Base-by-base conservation (phyloP, 2,113 vertebrate species). In the Potamarius usumacintae region DNA sequence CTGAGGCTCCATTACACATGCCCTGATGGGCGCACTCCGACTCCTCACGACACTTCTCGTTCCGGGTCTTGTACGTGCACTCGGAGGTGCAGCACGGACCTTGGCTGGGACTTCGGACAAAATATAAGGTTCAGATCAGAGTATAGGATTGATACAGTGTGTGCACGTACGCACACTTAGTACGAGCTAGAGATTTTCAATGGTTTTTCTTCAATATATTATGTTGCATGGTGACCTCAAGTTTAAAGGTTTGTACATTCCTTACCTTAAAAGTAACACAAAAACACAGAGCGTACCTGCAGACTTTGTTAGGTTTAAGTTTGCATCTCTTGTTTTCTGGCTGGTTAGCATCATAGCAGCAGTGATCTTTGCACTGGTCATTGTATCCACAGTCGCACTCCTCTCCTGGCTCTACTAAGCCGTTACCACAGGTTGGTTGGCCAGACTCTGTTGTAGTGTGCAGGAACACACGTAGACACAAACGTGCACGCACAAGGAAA, bases 341-440 rank as follows among this genome's bases (percentile, higher is more conserved):
- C 87, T 99, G 97, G 93, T 99, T 98, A 82, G 98, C 98, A 22
- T 99, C 96, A 0, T 96, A 98, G 93, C 98, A 99, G 92, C 98
- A 99, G 1, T 96, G 94, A 71, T 99, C 98, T 88, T 94, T 97
- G 93, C 98, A 99, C 89, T 99, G 98, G 90, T 99, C 98, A n/a
- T 95, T 98, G 92, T 99, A 99, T 34, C 98, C 98, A 84, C 98
- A 99, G 85, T 99, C 98, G 84, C 98, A 99, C 90, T 99, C 94
- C 88, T 99, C 98, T 25, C 98, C 98, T 52, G 96, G 95, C 91
- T 99, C 98, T 72, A 99, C 98, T 92, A 99, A 94, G 22, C 98
- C 98, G 34, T 99, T 99, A 6, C 98, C 98, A 92, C 98, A 99
- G 91, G 99, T 99, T 71, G 98, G 98, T 89, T 99, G 98, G 69